Evolutionary conservation across 1,140 invertebrate genomes (phyloP), one percentile per base, ranked within the genome.

Genomic region (Drosophila takahashii): DNA sequence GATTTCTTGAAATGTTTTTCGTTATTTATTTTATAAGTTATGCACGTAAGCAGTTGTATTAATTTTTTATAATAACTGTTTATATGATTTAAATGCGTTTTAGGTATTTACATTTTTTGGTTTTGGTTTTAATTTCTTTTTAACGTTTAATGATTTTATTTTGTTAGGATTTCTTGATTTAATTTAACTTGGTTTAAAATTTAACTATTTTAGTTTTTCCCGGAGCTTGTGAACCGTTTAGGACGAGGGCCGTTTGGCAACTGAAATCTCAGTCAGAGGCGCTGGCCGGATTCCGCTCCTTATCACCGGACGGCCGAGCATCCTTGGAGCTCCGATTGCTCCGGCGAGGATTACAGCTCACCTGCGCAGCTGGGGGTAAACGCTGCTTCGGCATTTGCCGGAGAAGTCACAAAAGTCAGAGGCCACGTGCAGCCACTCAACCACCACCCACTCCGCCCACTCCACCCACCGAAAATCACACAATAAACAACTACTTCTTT

Each of bases 301-400:
- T 67, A 69, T 71, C 78, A 72, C 50, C 65, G 32, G 56, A 32
- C 70, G 58, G 22, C 27, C 13, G 42, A 15, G 26, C 59, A 58
- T 62, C 53, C 60, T 53, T 41, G 37, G 54, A 62, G 37, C 29
- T n/a, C 4, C 37, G 27, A 37, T 18, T 39, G 44, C 61, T 51
- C 10, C 42, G 34, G 48, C 5, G 22, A 54, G 37, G 34, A 41
- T 50, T 65, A 51, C 64, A 65, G 71, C 61, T 90, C 89, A 90
- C 89, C 89, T 90, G 89, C 89, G 78, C 89, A 85, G 89, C 65
- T 81, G 89, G 89, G 79, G 89, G 89, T 89, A 76, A 90, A 76
- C 59, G 75, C 72, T 65, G 60, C 73, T 59, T 45, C 47, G 57
- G 75, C 50, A 61, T 64, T 80, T 42, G 48, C 39, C 44, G 42